Percentiles rank a stretch among this genome's conserved stretches.
Conservation (phyloP, 2,888 invertebrate species). For the Platerodrilus igneus region DNA sequence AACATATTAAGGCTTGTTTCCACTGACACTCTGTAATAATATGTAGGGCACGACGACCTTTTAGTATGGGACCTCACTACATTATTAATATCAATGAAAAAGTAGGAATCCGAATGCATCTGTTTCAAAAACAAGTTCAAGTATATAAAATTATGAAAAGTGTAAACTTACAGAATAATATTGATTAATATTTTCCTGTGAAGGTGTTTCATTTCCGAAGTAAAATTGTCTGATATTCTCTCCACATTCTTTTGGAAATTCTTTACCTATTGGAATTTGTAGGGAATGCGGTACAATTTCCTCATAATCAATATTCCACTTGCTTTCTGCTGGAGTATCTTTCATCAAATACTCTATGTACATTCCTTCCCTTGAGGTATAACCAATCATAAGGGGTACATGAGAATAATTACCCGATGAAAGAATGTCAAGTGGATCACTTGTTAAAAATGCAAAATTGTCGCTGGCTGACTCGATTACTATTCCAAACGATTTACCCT, state of each 20-base stretch:
- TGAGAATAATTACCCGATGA: slow-evolving; percentile 37
- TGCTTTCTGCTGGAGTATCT: neutral
- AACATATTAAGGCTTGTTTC: no score
- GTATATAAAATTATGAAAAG: neutral
- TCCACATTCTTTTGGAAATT: slow-evolving; percentile 30
- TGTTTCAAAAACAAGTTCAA: neutral
- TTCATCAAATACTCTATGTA: slow-evolving; percentile 28
- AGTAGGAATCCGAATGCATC: no score
- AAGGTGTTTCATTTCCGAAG: slow-evolving; percentile 32
- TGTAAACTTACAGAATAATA: slow-evolving; percentile 35
- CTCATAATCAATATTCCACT: slow-evolving; percentile 12
- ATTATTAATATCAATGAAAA: no score
- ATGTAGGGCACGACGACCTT: no score
- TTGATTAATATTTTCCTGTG: slow-evolving; percentile 33
- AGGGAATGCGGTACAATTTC: slow-evolving; percentile 29
- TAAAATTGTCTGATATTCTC: slow-evolving; percentile 36
- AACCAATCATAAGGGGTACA: slow-evolving; percentile 43
- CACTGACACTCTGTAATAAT: no score
- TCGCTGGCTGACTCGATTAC: no score
- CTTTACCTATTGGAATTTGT: slow-evolving; percentile 31
- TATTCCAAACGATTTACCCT: no score
- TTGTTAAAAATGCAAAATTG: slow-evolving; percentile 36
- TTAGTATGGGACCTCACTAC: no score
- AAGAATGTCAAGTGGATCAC: slow-evolving; percentile 36
- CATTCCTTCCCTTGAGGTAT: slow-evolving; percentile 39